phyloP scores from a whole-genome alignment of 2,797 vertebrate genomes.

The Microtus obscurus region DNA sequence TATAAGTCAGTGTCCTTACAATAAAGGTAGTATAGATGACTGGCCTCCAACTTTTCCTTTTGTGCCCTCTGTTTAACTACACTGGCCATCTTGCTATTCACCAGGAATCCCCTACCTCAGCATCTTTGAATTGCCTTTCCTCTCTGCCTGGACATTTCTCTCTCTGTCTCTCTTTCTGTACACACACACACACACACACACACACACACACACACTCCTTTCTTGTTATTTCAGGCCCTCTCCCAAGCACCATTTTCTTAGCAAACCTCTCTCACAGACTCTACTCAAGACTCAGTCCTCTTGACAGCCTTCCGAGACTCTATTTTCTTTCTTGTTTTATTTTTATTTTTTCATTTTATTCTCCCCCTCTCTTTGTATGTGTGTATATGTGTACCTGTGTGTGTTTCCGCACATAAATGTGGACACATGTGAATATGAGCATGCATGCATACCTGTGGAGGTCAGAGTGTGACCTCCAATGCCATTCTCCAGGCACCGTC shows the following conservation, averaged over 20 bases:
- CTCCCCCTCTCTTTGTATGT: background rate
- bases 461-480: background rate
- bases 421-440: too few relatives aligned
- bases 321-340: background rate
- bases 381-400: background rate
- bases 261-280: background rate
- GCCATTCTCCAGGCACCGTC: background rate
- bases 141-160: background rate
- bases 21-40: background rate
- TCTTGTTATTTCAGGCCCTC: background rate
- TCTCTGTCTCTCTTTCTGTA: too few relatives aligned
- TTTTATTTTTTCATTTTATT: background rate
- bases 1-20: background rate
- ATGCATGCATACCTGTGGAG: background rate
- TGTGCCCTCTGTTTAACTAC: background rate
- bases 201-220: background rate
- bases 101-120: background rate
- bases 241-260: background rate
- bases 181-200: too few relatives aligned
- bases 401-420: background rate
- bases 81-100: background rate
- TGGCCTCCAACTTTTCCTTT: background rate
- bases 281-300: background rate
- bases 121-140: background rate
- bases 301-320: background rate